Conservation (phyloP, 1,140 invertebrate genomes). For the Aphidius gifuensis region DNA sequence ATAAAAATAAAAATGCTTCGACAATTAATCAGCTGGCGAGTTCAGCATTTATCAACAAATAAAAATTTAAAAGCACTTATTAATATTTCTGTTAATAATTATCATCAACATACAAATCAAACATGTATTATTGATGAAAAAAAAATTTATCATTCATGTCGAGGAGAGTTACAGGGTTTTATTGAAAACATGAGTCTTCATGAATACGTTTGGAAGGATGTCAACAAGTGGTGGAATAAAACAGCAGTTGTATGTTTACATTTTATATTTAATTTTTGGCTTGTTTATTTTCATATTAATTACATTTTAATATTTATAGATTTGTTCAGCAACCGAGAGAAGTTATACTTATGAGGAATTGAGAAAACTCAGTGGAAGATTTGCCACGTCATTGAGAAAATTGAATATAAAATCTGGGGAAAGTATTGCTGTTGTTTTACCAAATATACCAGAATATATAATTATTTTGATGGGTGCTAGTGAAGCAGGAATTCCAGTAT, state of each 20-base stretch:
- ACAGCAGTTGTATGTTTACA: conserved; percentile 19
- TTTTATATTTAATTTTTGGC: background rate
- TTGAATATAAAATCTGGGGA: conserved; percentile 66
- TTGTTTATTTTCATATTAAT: conserved; percentile 12
- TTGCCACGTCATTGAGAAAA: conserved; percentile 64
- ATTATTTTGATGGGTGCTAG: conserved; percentile 63
- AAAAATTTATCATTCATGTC: no score
- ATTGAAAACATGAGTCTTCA: background rate
- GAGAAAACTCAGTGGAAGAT: conserved; percentile 57
- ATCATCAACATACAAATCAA: no score
- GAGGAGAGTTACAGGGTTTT: no score
- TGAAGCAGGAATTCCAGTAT: conserved; percentile 64
- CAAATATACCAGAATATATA: conserved; percentile 72
- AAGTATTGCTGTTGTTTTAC: conserved; percentile 64
- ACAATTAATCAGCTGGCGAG: no score
- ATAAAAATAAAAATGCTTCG: no score
- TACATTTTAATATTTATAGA: conserved; percentile 43
- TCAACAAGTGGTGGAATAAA: conserved; percentile 23
- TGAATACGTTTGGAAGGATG: conserved; percentile 19
- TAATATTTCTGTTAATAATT: no score
- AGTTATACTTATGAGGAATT: conserved; percentile 67
- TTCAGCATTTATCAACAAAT: no score
- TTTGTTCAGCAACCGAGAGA: conserved; percentile 64
- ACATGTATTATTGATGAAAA: no score
- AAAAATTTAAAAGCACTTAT: no score